Evolutionary conservation across 2,888 invertebrate species (phyloP), one percentile per base, ranked within the genome.

Genomic region (Nycteola revayana): DNA sequence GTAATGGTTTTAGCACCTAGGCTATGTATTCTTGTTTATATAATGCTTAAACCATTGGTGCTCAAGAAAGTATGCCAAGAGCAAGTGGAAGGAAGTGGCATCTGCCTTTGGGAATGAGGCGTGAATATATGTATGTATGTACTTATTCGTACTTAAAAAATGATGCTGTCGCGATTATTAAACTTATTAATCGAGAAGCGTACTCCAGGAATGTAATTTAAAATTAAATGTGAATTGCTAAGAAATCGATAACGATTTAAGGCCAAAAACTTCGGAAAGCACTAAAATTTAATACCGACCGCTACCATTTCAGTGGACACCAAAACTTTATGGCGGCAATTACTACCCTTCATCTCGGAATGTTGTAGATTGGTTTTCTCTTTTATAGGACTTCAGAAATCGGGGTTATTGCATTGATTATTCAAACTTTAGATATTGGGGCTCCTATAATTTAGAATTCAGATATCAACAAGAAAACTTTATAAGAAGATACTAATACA

Each of bases 231-330:
- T 60, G 47, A 50, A 47, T 53, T 59, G 71, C 65, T 71, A 72
- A 62, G 57, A 48, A 68, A 75, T 75, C 74, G 63, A 79, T 78
- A 68, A 66, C 61, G 69, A 71, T 75, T 75, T 75, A 66, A 66
- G 64, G 59, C 67, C 69, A 61, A 72, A 80, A 83, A 77, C 70
- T 82, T 73, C 58, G 69, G 51, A 52, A 64, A 64, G 70, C 66
- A 78, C 71, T 85, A 81, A 86, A 86, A 81, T 83, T 79, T 86
- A 77, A 86, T 79, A 82, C 68, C 70, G 67, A 51, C 63, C 67
- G 55, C 54, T 65, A 63, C 60, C 68, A 69, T 69, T 75, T 78
- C 65, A 61, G 69, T 70, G 71, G 78, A 78, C 78, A 83, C 76
- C 81, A 71, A 79, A 76, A n/a, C 55, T 86, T 87, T 84, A 87